Base-by-base conservation (phyloP, 2,797 vertebrate genomes). In the Crenuchus spilurus region DNA sequence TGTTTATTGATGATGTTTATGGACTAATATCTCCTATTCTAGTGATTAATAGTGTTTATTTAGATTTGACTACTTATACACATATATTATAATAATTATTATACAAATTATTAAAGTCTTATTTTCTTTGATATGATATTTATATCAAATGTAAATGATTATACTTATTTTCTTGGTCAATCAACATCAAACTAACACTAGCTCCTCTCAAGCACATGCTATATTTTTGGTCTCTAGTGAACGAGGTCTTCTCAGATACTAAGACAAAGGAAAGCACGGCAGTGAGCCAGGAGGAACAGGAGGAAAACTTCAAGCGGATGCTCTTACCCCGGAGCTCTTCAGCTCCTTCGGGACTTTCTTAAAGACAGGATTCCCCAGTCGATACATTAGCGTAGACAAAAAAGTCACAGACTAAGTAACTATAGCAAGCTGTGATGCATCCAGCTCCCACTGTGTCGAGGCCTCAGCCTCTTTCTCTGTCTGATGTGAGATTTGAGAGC, bases 381-480 rank as follows among this genome's bases (percentile, higher is more conserved):
- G 33, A 14, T 5, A 58, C 4, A 14, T 10, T 20, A 35, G 6
- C 10, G 22, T 4, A 37, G 20, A 22, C 22, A 6, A 10, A 49
- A 49, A 52, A 61, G 51, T 46, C 52, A 44, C 60, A 55, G 26
- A 64, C 60, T 24, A 24, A 1, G 71, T 55, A 64, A 73, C 71
- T 46, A 55, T 55, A 35, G 71, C 49, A 65, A 65, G 60, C 37
- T 8, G 16, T 72, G 26, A 65, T 57, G 18, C 39, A 24, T 8
- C 26, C 61, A 35, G 9, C 49, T 1, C 61, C 52, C n/a, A 44
- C 26, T 64, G 48, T 44, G 16, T 14, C 13, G 35, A 48, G 14
- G 58, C 31, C 52, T 14, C 44, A 46, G 13, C 9, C 39, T 22
- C 11, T 60, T 24, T 30, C 10, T 57, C 5, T 41, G 13, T 39